Evolutionary conservation across 2,888 invertebrate genomes (phyloP).

Genomic region (Amblyteles armatorius): DNA sequence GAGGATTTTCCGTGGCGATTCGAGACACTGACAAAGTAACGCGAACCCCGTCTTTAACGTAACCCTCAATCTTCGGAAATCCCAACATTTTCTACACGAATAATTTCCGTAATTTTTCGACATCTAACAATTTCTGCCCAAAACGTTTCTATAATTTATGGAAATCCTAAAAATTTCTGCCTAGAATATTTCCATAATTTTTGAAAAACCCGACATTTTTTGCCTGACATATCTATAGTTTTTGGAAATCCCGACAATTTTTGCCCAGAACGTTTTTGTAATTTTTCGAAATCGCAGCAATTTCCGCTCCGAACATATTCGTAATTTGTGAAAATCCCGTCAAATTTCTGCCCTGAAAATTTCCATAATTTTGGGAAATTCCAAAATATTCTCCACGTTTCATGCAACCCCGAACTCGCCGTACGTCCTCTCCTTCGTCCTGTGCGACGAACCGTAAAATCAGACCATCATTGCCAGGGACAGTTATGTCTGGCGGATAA

Average conservation of each 20-base stretch:
- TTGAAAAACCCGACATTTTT: slow-evolving; percentile 1
- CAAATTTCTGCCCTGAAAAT: neutral
- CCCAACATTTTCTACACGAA: too few species aligned
- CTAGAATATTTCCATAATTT: neutral
- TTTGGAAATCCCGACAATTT: slow-evolving; percentile 2
- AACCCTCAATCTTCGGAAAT: neutral
- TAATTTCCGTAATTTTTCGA: neutral
- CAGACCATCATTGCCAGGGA: slow-evolving; percentile 74
- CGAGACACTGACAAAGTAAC: neutral
- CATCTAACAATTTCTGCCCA: neutral
- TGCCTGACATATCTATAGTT: neutral
- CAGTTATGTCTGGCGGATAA: slow-evolving; percentile 71
- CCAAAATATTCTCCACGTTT: slow-evolving; percentile 9
- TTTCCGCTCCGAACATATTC: neutral
- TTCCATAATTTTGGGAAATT: neutral
- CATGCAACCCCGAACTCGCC: slow-evolving; percentile 12
- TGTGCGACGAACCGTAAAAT: slow-evolving; percentile 74
- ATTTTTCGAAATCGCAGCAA: neutral
- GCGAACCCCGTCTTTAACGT: neutral
- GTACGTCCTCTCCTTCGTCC: slow-evolving; percentile 54
- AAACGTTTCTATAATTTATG: too few species aligned
- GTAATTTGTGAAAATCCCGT: neutral
- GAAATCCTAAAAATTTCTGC: too few species aligned
- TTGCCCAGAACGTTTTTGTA: neutral
- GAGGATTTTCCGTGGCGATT: neutral